Evolutionary conservation across 2,113 vertebrate genomes (phyloP).

Genomic region (Pterophyllum scalare): DNA sequence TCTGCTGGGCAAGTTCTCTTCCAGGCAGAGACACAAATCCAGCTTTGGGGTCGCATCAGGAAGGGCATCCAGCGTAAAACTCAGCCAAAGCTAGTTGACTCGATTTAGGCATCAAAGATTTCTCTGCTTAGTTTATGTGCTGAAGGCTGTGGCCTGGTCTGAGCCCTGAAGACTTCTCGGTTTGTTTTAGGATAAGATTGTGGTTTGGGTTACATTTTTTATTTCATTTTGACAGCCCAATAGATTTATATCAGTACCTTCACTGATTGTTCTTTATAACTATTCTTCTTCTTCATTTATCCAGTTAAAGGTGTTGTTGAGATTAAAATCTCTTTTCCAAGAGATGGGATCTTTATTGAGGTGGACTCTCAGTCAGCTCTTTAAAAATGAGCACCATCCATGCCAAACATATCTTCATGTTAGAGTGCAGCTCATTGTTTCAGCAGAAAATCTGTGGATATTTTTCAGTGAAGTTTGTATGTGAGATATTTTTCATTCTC

Average conservation of each 20-base stretch:
- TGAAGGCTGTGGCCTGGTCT: fast-evolving
- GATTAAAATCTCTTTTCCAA: too few relatives aligned
- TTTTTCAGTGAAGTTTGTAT: not conserved
- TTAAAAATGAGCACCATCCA: not conserved
- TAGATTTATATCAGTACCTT: not conserved
- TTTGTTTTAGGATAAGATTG: not conserved
- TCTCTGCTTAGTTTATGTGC: not conserved
- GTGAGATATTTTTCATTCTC: not conserved
- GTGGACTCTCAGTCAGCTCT: not conserved
- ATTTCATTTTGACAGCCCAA: not conserved
- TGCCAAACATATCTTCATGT: not conserved
- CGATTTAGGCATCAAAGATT: too few relatives aligned
- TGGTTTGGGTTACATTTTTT: fast-evolving
- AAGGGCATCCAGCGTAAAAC: not conserved
- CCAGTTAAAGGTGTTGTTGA: too few relatives aligned
- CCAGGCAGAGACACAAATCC: not conserved
- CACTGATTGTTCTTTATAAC: not conserved
- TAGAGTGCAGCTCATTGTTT: not conserved
- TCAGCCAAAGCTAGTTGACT: not conserved
- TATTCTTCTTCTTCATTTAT: too few relatives aligned
- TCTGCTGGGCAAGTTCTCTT: not conserved
- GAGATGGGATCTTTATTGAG: too few relatives aligned
- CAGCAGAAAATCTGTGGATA: too few relatives aligned
- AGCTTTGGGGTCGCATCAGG: not conserved
- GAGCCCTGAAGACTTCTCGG: not conserved